Evolutionary conservation across 1,140 invertebrate species (phyloP), one percentile per base, ranked within the genome.

Genomic region (Zaprionus africanus): DNA sequence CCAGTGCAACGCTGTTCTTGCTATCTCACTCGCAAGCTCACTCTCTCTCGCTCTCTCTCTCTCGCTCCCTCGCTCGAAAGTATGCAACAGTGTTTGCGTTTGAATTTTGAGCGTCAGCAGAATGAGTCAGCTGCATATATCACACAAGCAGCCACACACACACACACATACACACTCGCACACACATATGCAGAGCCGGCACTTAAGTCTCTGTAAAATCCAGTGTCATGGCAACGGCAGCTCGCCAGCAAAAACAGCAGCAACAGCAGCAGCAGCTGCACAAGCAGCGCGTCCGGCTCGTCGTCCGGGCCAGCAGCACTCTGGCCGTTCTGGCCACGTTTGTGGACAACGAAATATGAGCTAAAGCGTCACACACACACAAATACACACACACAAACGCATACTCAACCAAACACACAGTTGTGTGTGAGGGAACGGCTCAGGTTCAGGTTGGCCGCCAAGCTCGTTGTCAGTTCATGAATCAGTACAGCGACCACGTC

Each of bases 121-220:
- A 73, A 90, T 85, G 85, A 90, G 85, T 85, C 85, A 90, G 84
- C 84, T 88, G 84, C 85, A 87, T 88, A 88, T 83, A 87, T 87
- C 84, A 88, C 73, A 58, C 49, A 67, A 53, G 46, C 46, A 51
- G 46, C 46, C 46, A 24, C 43, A 51, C 56, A 31, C 7, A 34
- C 56, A 46, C 59, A 43, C 19, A 51, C 46, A 22, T 19, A 51
- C 46, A 65, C 59, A 64, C 46, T 19, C 17, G 22, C 43, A 49
- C 46, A 38, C 43, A 51, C 56, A 31, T 5, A 34, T 46, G 60
- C 64, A 65, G 46, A 61, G 61, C 60, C 81, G 71, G 81, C 85
- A 87, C 84, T 87, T 88, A 87, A 87, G 84, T 87, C 81, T 88
- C 84, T 88, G 85, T 90, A 90, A 90, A 90, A 90, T 90, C 85